These are phyloP conservation scores for Perca fluviatilis DNA, from an alignment of 2,113 vertebrate genomes.

Conservation along the genomic window DNA sequence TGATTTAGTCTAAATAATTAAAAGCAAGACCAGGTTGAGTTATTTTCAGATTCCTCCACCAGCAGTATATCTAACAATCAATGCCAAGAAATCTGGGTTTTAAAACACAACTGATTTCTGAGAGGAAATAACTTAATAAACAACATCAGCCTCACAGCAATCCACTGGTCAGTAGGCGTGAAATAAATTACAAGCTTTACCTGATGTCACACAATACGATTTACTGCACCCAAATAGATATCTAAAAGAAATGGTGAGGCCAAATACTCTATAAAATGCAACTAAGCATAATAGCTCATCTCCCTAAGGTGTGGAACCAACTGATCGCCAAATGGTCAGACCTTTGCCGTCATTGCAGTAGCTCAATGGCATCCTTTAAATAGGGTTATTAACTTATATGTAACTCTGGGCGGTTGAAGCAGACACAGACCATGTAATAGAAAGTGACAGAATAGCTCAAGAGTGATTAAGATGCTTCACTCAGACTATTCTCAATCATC, in stretches of 20 bases:
- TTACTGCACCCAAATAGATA: neutral
- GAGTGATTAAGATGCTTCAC: conserved; percentile 37
- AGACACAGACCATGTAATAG: conserved; percentile 18
- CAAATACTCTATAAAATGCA: neutral
- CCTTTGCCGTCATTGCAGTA: conserved; percentile 14
- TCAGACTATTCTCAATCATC: conserved; percentile 21
- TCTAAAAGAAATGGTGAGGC: neutral
- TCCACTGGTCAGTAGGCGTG: neutral
- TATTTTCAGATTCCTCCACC: neutral
- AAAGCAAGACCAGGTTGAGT: neutral
- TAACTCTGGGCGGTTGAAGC: neutral
- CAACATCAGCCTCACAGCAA: neutral
- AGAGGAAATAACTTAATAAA: conserved; percentile 5
- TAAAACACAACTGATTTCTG: neutral
- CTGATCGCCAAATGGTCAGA: conserved; percentile 21
- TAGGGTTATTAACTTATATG: conserved; percentile 29
- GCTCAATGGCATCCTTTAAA: conserved; percentile 28
- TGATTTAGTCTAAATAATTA: neutral
- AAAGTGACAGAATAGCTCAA: conserved; percentile 36
- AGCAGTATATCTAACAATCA: neutral
- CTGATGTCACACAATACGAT: neutral
- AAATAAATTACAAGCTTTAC: conserved; percentile 4
- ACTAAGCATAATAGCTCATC: conserved; percentile 2
- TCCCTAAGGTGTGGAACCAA: conserved; percentile 23
- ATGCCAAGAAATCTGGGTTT: neutral